Base-by-base conservation (phyloP, 2,797 vertebrate genomes). In the Myripristis jacobus region DNA sequence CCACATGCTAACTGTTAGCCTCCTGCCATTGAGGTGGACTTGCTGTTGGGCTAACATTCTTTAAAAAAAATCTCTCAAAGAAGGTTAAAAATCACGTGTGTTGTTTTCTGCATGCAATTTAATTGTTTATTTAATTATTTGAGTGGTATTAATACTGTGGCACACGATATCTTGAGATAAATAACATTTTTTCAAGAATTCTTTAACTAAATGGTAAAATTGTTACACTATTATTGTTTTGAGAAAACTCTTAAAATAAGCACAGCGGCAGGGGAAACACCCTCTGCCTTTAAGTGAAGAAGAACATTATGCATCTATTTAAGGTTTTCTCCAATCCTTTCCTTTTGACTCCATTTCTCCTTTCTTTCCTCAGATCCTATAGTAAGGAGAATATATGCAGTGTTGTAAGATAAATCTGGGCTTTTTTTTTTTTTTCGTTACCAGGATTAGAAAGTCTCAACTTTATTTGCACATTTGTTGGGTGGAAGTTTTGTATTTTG, bases 391-490 rank as follows among this genome's bases (percentile, higher is more conserved):
- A 44, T 58, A 24, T 36, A 59, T 44, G 19, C 19, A 53, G 57
- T 70, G 57, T 9, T 67, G 65, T 43, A 3, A 62, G 74, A 86
- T 76, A 84, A 78, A 80, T 82, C 74, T 15, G 68, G 50, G 70
- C 57, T 65, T 19, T 71, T 58, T 6, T 12, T 67, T 58, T 66
- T n/a, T 76, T 43, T 70, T n/a, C 41, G 51, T 43, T 73, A 79
- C 80, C 57, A 2, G 25, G 68, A 81, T 87, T 78, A 76, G 34
- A 75, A 78, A 75, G 57, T 53, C 63, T 69, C 46, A 6, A 29
- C 73, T 56, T 15, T 57, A 67, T 70, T 76, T 73, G 24, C 59
- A 60, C 70, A 64, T 73, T 78, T 62, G 64, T 76, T 6, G 10
- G 64, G 8, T 54, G 21, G 38, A 77, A 38, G 46, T 69, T 79